Base-by-base conservation (phyloP, 2,888 invertebrate genomes). In the Blastobasis adustella region DNA sequence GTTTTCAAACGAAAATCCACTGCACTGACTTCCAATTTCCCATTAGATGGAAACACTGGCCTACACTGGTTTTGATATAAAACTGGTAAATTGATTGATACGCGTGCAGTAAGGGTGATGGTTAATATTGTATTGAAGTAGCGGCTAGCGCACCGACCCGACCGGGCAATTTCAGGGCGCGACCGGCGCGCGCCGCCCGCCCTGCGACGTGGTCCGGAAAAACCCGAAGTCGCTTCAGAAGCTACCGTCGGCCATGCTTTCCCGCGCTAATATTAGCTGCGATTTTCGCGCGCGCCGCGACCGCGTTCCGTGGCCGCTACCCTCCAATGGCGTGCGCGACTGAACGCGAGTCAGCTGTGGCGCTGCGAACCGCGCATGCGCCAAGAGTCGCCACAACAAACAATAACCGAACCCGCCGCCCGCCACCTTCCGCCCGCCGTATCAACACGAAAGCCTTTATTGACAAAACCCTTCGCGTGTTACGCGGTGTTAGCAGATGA, bases 121-220 rank as follows among this genome's bases (percentile, higher is more conserved):
- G 66, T 59, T 54, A 58, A 56, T 65, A 60, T 65, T 65, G 66
- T 68, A 68, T 70, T 69, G 66, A 59, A 53, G 56, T 53, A 58
- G 67, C 71, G 69, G 23, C 23, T 23, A 23, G 23, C 23, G 23
- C 23, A 23, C 23, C 23, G 23, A 23, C 23, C 23, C 73, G 69
- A 49, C 58, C 65, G 57, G 66, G 65, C 7, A 6, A n/a, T 6
- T 7, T 8, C 10, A 38, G 37, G 55, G 67, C 57, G 61, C 56
- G 59, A 60, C 54, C 62, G 63, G 76, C 82, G 81, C 84, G 86
- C 85, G 86, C 86, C 85, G 84, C 84, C 84, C 85, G 83, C 85
- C 83, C 82, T 76, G 64, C 69, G 66, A 62, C 63, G 65, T 69
- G 64, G 66, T 61, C 66, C 76, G 79, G 71, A 69, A 71, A 76